phyloP scores from a whole-genome alignment of 2,797 vertebrate species.

The Tadarida brasiliensis region DNA sequence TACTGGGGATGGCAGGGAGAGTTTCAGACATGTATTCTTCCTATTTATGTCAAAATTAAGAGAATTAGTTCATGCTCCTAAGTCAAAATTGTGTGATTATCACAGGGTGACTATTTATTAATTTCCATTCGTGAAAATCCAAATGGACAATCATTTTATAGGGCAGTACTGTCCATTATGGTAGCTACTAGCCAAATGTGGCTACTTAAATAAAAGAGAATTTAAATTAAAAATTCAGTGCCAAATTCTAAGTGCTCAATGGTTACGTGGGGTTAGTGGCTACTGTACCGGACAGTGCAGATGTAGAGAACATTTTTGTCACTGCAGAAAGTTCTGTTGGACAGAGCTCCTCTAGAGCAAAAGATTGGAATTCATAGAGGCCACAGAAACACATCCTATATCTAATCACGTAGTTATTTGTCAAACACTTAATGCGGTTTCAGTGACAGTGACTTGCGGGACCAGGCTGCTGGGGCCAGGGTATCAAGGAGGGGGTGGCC shows the following conservation, averaged over 20 bases:
- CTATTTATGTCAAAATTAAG: conserved; percentile 18
- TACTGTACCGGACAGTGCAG: background rate
- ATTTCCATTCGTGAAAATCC: background rate
- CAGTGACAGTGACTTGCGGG: background rate
- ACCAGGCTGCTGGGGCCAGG: background rate
- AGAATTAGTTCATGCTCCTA: conserved; percentile 11
- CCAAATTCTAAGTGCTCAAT: background rate
- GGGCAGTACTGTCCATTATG: background rate
- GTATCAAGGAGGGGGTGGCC: background rate
- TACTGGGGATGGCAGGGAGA: background rate
- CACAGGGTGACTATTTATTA: background rate
- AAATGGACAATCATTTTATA: background rate
- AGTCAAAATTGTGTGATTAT: background rate
- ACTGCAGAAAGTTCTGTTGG: background rate
- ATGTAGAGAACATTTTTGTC: background rate
- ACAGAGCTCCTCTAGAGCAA: background rate
- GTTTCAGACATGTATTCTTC: conserved; percentile 28
- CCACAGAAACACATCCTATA: background rate
- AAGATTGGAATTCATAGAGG: background rate
- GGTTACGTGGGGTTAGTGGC: background rate
- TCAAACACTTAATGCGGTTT: background rate
- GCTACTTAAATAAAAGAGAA: conserved; percentile 54
- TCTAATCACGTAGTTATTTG: background rate
- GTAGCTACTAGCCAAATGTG: background rate
- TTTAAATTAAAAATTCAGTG: background rate